Evolutionary conservation across 2,113 vertebrate genomes (phyloP), one percentile per base, ranked within the genome.

Genomic region (Poeciliopsis retropinna): DNA sequence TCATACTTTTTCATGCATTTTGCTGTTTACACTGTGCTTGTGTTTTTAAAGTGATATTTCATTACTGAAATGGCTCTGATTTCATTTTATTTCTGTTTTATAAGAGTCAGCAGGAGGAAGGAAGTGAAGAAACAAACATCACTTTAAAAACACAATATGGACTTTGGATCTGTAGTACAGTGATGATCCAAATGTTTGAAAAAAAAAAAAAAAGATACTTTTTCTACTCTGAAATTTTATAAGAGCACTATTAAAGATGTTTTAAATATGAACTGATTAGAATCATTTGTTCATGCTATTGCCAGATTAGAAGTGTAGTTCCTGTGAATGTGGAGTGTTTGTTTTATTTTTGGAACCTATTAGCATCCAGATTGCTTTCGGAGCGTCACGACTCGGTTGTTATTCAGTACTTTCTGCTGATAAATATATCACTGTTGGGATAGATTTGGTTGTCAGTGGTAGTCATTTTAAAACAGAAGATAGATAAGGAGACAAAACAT

Each of bases 221-320:
- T 69, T 92, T 88, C 71, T 1, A 62, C 17, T 70, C 75, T 75
- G 83, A 73, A 77, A 75, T 89, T 90, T 91, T 91, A 71, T 87
- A 91, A 89, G 71, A 1, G 76, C 82, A 83, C 75, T 86, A 91
- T 88, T 74, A 92, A 92, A 86, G 51, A 82, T 71, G 73, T 88
- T 87, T 87, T 83, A 61, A 86, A 69, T 84, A 82, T 64, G 11
- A 34, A 25, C 29, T 66, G 61, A 37, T 30, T 17, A 0, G n/a
- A 30, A 6, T 70, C 13, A 61, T 27, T 72, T 41, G 7, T 70
- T 19, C 32, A 11, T 67, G 41, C 67, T 75, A 63, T 37, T n/a
- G 6, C 63, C 9, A 9, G 37, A 61, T 41, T 29, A 19, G 5
- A 80, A 64, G 2, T 37, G 25, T n/a, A 1, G 10, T 70, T 41